Conservation (phyloP, 2,113 vertebrate genomes). For the Trichomycterus rosablanca region DNA sequence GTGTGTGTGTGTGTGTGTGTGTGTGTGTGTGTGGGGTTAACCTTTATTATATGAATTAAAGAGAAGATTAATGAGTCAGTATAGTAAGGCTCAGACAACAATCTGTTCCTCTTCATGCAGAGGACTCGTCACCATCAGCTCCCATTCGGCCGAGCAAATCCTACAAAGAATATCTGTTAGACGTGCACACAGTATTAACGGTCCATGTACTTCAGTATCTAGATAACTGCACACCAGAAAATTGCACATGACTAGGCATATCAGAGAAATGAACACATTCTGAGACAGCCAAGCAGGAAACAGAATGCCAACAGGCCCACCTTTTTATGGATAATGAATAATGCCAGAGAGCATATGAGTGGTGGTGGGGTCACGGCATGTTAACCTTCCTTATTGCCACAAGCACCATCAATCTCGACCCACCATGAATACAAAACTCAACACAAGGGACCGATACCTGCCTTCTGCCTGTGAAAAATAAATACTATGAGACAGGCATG, state of each 20-base stretch:
- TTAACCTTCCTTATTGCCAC: slow-evolving; percentile 15
- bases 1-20: slow-evolving; percentile 6
- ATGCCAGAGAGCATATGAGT: not conserved
- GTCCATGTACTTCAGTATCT: slow-evolving; percentile 3
- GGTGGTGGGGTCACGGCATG: slow-evolving; percentile 28
- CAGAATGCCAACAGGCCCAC: too few relatives aligned
- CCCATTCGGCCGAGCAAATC: slow-evolving; percentile 58
- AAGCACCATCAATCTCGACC: slow-evolving; percentile 6
- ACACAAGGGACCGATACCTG: slow-evolving; percentile 20
- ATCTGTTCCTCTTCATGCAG: slow-evolving; percentile 60
- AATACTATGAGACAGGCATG: slow-evolving; percentile 3
- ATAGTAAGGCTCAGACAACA: slow-evolving; percentile 62
- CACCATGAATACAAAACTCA: slow-evolving; percentile 3
- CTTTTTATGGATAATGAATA: not conserved
- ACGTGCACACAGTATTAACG: not conserved
- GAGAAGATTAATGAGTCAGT: slow-evolving; percentile 70
- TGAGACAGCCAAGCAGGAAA: slow-evolving; percentile 34
- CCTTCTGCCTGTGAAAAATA: slow-evolving; percentile 4
- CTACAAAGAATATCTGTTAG: slow-evolving; percentile 6
- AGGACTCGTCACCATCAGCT: slow-evolving; percentile 38
- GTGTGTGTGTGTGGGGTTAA: slow-evolving; percentile 14
- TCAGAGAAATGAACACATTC: slow-evolving; percentile 16
- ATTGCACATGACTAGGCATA: not conserved
- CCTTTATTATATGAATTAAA: slow-evolving; percentile 65
- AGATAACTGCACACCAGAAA: slow-evolving; percentile 5